phyloP scores from a whole-genome alignment of 2,797 vertebrate genomes.

The Erithacus rubecula region DNA sequence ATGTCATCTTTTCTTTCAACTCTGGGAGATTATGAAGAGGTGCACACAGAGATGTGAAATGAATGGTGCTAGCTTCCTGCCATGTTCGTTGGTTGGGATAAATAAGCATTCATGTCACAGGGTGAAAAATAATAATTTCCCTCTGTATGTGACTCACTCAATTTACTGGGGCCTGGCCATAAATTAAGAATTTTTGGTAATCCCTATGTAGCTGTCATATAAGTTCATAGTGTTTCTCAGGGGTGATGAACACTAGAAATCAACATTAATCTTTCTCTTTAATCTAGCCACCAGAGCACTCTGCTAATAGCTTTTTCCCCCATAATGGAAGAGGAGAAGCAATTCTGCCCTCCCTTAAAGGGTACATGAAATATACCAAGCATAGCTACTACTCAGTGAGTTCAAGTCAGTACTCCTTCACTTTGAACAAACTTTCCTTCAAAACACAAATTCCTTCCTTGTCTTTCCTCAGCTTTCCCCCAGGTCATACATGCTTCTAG shows the following conservation, averaged over 20 bases:
- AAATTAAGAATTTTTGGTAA: constrained; percentile 32
- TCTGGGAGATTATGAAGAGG: background rate
- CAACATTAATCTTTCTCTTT: constrained; percentile 39
- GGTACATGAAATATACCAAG: background rate
- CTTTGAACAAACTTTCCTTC: background rate
- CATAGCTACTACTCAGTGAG: background rate
- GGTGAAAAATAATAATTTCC: constrained; percentile 47
- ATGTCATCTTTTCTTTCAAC: background rate
- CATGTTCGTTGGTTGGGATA: background rate
- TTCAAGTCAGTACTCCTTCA: background rate
- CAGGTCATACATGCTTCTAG: background rate
- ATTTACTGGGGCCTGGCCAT: constrained; percentile 1
- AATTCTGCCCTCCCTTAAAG: background rate
- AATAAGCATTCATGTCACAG: constrained; percentile 47
- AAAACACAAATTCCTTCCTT: background rate
- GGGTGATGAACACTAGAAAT: background rate
- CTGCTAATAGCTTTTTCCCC: background rate
- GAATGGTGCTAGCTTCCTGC: constrained; percentile 6
- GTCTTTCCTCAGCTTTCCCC: background rate
- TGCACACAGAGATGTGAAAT: constrained; percentile 45
- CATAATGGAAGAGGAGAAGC: background rate
- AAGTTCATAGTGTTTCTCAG: constrained; percentile 24
- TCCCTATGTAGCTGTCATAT: background rate
- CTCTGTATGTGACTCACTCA: constrained; percentile 27
- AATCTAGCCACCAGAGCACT: constrained; percentile 13